phyloP scores from a whole-genome alignment of 2,113 vertebrate genomes.

The Pitta sordida region DNA sequence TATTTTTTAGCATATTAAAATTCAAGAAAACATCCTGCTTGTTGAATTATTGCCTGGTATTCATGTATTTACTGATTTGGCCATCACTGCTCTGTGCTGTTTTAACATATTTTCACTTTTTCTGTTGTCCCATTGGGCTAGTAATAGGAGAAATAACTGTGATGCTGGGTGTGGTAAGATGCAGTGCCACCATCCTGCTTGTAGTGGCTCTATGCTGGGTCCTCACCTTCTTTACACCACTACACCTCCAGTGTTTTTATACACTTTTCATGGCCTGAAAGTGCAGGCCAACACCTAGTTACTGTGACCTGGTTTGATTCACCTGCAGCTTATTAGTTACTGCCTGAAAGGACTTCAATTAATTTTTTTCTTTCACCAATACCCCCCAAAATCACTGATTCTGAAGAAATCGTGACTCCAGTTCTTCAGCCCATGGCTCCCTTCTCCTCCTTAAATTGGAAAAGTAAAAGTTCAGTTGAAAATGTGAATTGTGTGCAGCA shows the following conservation, averaged over 20 bases:
- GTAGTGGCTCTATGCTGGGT: accelerated
- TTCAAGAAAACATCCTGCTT: not conserved
- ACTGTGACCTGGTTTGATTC: not conserved
- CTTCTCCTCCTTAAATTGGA: not conserved
- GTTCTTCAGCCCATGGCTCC: not conserved
- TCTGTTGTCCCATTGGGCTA: not conserved
- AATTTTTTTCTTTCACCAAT: not conserved
- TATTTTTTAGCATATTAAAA: not conserved
- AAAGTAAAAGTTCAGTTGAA: not conserved
- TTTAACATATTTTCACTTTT: not conserved
- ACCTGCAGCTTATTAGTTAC: not conserved
- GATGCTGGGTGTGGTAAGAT: not conserved
- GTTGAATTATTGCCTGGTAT: not conserved
- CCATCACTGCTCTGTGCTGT: not conserved
- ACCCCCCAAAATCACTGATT: not conserved
- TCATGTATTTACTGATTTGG: not conserved
- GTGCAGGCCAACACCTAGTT: not conserved
- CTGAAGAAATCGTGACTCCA: not conserved
- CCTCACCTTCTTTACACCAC: not conserved
- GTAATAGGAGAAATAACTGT: not conserved
- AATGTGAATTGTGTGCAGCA: not conserved
- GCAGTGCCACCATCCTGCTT: accelerated
- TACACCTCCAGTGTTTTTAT: not conserved
- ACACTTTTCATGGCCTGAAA: not conserved
- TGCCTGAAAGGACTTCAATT: not conserved